Evolutionary conservation across 2,113 vertebrate species (phyloP).

Genomic region (Heterocephalus glaber): DNA sequence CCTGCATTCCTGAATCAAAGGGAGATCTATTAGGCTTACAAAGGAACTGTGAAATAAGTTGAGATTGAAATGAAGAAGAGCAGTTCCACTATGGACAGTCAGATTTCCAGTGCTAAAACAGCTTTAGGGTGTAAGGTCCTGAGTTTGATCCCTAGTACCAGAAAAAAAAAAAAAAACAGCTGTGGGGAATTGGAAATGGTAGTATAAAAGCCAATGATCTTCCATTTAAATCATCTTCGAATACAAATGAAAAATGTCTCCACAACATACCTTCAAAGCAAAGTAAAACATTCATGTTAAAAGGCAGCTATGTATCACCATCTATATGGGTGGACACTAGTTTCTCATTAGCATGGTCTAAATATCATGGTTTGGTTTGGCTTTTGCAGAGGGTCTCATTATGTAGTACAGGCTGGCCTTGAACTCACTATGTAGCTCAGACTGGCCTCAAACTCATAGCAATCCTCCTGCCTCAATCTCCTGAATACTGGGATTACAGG

Average conservation of each 20-base stretch:
- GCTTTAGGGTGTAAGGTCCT: too few relatives aligned
- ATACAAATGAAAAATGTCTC: not conserved
- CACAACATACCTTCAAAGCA: not conserved
- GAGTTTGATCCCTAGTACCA: too few relatives aligned
- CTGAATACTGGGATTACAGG: not conserved
- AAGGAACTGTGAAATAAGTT: not conserved
- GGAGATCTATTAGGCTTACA: not conserved
- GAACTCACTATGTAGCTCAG: not conserved
- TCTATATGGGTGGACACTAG: not conserved
- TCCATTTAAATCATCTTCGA: not conserved
- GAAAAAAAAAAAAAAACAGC: too few relatives aligned
- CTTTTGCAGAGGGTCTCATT: not conserved
- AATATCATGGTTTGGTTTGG: not conserved
- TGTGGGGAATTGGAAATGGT: not conserved
- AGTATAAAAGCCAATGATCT: not conserved
- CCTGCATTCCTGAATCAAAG: slow-evolving; percentile 28
- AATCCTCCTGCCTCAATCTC: not conserved
- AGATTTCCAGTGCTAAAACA: not conserved
- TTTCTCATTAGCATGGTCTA: not conserved
- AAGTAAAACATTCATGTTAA: not conserved
- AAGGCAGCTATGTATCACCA: not conserved
- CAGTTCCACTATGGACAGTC: not conserved
- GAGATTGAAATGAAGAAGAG: not conserved
- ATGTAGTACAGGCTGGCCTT: not conserved
- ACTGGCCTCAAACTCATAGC: not conserved